phyloP scores from a whole-genome alignment of 1,140 invertebrate species.

The Drosophila jambulina region DNA sequence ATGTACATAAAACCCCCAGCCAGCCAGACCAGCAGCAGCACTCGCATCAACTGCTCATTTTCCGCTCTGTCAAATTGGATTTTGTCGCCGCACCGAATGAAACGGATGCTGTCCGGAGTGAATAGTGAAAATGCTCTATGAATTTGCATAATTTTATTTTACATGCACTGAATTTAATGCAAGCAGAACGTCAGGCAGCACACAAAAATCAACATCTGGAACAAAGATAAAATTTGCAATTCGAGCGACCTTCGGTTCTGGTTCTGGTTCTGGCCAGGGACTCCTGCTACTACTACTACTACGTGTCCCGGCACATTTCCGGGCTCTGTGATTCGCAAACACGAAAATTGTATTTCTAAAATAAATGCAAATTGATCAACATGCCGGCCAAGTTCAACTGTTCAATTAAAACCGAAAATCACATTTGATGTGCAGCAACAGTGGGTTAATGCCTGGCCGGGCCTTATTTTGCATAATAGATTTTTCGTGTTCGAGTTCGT shows the following conservation, averaged over 20 bases:
- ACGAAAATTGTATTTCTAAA: slow-evolving; percentile 48
- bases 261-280: slow-evolving; percentile 10
- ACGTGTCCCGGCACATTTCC: slow-evolving; percentile 42
- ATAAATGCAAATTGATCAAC: slow-evolving; percentile 54
- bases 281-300: slow-evolving; percentile 24
- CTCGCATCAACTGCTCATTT: slow-evolving; percentile 47
- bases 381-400: slow-evolving; percentile 36
- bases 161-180: slow-evolving; percentile 63
- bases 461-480: slow-evolving; percentile 40
- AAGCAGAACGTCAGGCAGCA: slow-evolving; percentile 9
- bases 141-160: slow-evolving; percentile 75
- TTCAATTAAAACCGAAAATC: slow-evolving; percentile 43
- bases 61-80: slow-evolving; percentile 39
- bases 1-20: slow-evolving; percentile 17
- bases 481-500: slow-evolving; percentile 10
- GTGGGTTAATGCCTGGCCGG: slow-evolving; percentile 24
- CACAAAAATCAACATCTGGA: slow-evolving; percentile 42
- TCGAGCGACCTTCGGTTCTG: slow-evolving; percentile 26
- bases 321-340: slow-evolving; percentile 39
- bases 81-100: slow-evolving; percentile 25
- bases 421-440: slow-evolving; percentile 23
- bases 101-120: slow-evolving; percentile 17
- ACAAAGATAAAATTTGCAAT: slow-evolving; percentile 46
- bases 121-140: slow-evolving; percentile 48
- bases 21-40: slow-evolving; percentile 4